These are phyloP conservation scores for Pteromalus puparum DNA, from an alignment of 1,140 invertebrate species.

Conservation along the genomic window DNA sequence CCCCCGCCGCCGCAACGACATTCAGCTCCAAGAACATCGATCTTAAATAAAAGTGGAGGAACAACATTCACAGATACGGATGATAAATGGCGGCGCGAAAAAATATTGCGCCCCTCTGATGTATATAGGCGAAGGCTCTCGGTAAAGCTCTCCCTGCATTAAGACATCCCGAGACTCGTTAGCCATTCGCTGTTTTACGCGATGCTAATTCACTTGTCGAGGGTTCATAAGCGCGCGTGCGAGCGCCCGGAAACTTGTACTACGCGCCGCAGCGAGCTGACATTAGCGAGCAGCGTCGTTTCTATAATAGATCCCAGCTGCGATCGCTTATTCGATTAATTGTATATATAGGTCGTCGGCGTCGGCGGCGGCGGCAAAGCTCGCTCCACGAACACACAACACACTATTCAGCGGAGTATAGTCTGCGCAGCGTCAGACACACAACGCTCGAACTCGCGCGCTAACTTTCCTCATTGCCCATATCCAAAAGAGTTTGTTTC, in stretches of 20 bases:
- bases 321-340: slow-evolving; percentile 37
- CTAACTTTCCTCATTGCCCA: neutral
- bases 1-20: slow-evolving; percentile 23
- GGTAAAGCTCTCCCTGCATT: neutral
- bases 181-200: neutral
- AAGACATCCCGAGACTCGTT: neutral
- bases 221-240: slow-evolving; percentile 19
- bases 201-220: slow-evolving; percentile 12
- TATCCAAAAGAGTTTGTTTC: neutral
- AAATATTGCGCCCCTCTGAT: neutral
- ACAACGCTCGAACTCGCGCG: neutral
- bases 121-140: neutral
- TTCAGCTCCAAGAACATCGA: slow-evolving; percentile 17
- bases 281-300: neutral
- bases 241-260: neutral
- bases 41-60: neutral
- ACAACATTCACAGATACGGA: slow-evolving; percentile 7
- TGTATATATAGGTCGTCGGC: neutral
- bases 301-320: slow-evolving; percentile 12
- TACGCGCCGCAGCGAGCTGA: neutral
- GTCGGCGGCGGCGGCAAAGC: neutral
- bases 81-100: slow-evolving; percentile 17
- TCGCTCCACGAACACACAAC: neutral
- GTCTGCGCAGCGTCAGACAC: neutral
- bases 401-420: neutral